Evolutionary conservation across 2,797 vertebrate genomes (phyloP).

Genomic region (Neoniphon sammara): DNA sequence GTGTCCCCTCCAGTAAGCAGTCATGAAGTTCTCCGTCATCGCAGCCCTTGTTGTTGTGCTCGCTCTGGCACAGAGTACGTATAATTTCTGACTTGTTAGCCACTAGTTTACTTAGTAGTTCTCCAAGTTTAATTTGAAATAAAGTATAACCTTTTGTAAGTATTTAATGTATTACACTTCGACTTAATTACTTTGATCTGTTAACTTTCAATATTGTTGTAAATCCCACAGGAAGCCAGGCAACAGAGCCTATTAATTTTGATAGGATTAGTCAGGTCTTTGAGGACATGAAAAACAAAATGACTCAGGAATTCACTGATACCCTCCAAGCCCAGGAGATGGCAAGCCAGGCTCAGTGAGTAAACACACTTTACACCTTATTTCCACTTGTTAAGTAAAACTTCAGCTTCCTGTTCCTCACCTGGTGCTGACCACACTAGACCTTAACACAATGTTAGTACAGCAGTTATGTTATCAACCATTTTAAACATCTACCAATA

Average conservation of each 20-base stretch:
- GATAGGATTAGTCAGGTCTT: constrained; percentile 56
- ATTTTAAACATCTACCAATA: no score
- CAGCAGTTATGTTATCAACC: no score
- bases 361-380: neutral
- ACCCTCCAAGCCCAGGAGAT: constrained; percentile 50
- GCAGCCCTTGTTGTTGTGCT: constrained; percentile 66
- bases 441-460: no score
- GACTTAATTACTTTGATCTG: neutral
- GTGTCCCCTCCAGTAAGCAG: constrained; percentile 60
- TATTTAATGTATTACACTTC: neutral
- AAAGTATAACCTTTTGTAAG: neutral
- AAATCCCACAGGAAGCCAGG: constrained; percentile 68
- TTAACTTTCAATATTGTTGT: neutral
- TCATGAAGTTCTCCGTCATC: constrained; percentile 79
- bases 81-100: no score
- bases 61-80: constrained; percentile 77
- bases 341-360: constrained; percentile 73
- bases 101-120: neutral
- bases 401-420: no score
- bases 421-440: no score
- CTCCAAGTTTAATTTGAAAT: neutral
- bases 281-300: constrained; percentile 57
- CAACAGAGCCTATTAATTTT: constrained; percentile 43
- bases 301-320: constrained; percentile 52
- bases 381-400: neutral